Base-by-base conservation (phyloP, 2,888 invertebrate species). In the Cephus runcator region DNA sequence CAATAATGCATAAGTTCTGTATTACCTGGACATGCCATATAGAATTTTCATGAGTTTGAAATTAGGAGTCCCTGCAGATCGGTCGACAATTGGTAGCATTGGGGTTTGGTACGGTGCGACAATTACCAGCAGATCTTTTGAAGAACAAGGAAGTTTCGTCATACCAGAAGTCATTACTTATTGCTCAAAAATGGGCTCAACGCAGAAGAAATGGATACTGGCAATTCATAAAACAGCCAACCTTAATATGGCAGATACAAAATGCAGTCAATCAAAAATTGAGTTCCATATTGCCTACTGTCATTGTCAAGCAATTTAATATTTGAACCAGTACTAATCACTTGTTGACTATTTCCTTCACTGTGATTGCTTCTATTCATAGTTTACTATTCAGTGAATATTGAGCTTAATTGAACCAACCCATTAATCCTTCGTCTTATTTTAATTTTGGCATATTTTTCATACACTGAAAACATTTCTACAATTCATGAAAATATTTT, bases 71-170 rank as follows among this genome's bases (percentile, higher is more conserved):
- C 12, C 83, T 93, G 36, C 91, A 93, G 83, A 91, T 95, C 78
- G 94, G 93, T 0, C 92, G 93, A 82, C 92, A 93, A 73, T 89
- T 94, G 73, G 87, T 93, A 0, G 91, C 89, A 85, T 88, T 93
- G 79, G 93, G 93, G 73, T 90, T 91, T 81, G 91, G 85, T 30
- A 86, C 86, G 12, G 83, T 86, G 0, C 80, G 80, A 4, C 76
- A 84, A 74, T 40, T 87, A 33, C 78, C 83, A 34, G 68, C 82
- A 78, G 92, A 90, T 87, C 88, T 87, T 85, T 76, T 85, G 12
- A 86, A 86, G 35, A 90, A 91, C 78, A 88, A 89, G 69, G 81
- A 86, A 12, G 87, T 91, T 77, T 80, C 89, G 30, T 83, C 83
- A 36, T 93, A 93, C 85, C 91, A 92, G 81, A 90, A 90, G 69